A percentile compares a stretch with the other conserved stretches of the same genome.
phyloP scores from a whole-genome alignment of 2,888 invertebrate species.

The Phortica okadai region DNA sequence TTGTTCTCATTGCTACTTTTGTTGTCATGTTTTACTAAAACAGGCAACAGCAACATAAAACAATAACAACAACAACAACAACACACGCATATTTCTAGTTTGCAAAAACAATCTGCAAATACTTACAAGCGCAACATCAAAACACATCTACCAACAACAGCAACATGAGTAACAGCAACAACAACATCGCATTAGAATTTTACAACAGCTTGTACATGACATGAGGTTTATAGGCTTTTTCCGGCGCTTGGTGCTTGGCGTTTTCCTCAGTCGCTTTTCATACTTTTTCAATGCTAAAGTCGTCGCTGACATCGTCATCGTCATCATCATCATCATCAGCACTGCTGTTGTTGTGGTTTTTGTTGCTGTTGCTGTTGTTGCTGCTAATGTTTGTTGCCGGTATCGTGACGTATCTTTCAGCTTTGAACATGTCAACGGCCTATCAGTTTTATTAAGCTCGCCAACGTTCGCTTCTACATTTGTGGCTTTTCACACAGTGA shows the following conservation, averaged over 20 bases:
- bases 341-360: too few species aligned
- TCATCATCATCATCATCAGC: too few species aligned
- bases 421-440: conserved; percentile 24
- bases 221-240: conserved; percentile 27
- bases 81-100: background rate
- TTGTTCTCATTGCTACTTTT: conserved; percentile 19
- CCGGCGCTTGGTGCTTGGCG: background rate
- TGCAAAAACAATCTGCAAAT: conserved; percentile 20
- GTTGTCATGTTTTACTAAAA: conserved; percentile 25
- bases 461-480: background rate
- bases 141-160: conserved; percentile 1
- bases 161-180: conserved; percentile 4
- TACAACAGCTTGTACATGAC: conserved; percentile 9
- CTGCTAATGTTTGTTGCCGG: background rate
- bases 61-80: conserved; percentile 17
- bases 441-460: conserved; percentile 20
- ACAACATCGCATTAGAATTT: background rate
- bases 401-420: conserved; percentile 9
- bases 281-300: conserved; percentile 5
- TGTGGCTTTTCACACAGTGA: conserved; percentile 1
- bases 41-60: conserved; percentile 1
- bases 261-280: background rate
- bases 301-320: background rate
- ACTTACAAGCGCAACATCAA: background rate
- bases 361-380: too few species aligned